Evolutionary conservation across 2,888 invertebrate species (phyloP).

Genomic region (Tuberolachnus salignus): DNA sequence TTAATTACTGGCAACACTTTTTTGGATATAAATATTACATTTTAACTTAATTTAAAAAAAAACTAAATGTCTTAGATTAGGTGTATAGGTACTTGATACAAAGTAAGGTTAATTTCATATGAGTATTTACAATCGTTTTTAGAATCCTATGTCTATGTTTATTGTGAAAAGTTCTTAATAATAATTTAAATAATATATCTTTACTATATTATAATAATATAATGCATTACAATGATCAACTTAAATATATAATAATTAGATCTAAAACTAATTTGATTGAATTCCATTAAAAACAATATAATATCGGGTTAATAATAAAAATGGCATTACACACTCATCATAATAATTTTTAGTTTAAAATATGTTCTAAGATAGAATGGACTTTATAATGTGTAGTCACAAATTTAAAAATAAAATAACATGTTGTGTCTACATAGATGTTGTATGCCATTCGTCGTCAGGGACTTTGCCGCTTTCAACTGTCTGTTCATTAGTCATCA

Average conservation of each 20-base stretch:
- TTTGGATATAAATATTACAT: constrained; percentile 6
- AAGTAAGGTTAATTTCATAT: constrained; percentile 18
- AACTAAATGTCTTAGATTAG: constrained; percentile 14
- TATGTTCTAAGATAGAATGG: constrained; percentile 25
- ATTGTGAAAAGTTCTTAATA: constrained; percentile 27
- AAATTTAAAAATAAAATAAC: constrained; percentile 22
- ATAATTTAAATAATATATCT: background rate
- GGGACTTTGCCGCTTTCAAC: constrained; percentile 59
- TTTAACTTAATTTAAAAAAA: constrained; percentile 19
- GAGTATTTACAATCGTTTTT: constrained; percentile 42
- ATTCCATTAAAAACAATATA: constrained; percentile 34
- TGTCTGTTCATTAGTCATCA: constrained; percentile 61
- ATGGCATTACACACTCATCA: background rate
- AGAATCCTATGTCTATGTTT: background rate
- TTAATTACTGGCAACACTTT: background rate
- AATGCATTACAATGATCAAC: constrained; percentile 27
- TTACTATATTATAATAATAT: constrained; percentile 1
- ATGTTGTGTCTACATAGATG: constrained; percentile 62
- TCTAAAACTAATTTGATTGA: constrained; percentile 38
- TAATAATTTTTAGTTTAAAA: constrained; percentile 39
- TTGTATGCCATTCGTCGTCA: constrained; percentile 61
- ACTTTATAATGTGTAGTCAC: constrained; percentile 26
- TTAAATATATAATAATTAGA: constrained; percentile 20
- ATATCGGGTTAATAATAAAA: constrained; percentile 34
- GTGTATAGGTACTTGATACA: background rate